These are phyloP conservation scores for Paedocypris sp. DNA, from an alignment of 2,113 vertebrate species.

Conservation along the genomic window DNA sequence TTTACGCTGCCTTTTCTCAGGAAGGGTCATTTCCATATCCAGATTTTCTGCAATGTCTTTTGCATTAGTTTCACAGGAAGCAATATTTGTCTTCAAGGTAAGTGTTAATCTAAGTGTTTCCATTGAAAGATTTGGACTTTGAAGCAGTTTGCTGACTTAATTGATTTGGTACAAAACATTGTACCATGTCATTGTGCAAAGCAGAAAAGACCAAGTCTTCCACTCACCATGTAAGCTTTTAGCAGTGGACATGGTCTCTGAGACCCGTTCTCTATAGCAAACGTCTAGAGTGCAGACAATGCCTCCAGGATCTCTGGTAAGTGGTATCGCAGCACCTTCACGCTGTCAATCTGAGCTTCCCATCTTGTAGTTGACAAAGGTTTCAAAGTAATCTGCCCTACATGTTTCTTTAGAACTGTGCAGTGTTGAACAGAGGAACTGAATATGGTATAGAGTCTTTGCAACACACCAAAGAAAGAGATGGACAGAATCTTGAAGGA, in stretches of 20 bases:
- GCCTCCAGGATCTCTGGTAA: conserved; percentile 17
- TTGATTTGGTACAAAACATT: conserved; percentile 20
- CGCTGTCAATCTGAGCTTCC: conserved; percentile 20
- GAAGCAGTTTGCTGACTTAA: conserved; percentile 18
- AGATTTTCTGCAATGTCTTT: conserved; percentile 17
- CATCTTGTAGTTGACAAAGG: conserved; percentile 27
- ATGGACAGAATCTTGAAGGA: not conserved
- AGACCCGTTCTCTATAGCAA: conserved; percentile 23
- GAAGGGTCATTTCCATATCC: conserved; percentile 15
- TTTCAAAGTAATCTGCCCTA: conserved; percentile 23
- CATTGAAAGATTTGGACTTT: conserved; percentile 15
- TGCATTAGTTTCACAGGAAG: conserved; percentile 7
- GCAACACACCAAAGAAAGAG: conserved; percentile 2
- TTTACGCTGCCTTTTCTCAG: conserved; percentile 9
- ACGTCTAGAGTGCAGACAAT: conserved; percentile 12
- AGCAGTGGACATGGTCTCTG: conserved; percentile 22
- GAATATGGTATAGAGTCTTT: not conserved
- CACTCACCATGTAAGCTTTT: conserved; percentile 12
- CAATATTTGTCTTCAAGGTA: conserved; percentile 1
- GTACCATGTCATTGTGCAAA: conserved; percentile 18
- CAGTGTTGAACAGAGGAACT: conserved; percentile 18
- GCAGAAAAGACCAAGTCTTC: conserved; percentile 17
- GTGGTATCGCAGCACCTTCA: conserved; percentile 21
- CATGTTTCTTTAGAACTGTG: conserved; percentile 21
- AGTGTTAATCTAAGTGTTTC: not conserved